Evolutionary conservation across 1,140 invertebrate species (phyloP), one percentile per base, ranked within the genome.

Genomic region (Pogonognathellus flavescens): DNA sequence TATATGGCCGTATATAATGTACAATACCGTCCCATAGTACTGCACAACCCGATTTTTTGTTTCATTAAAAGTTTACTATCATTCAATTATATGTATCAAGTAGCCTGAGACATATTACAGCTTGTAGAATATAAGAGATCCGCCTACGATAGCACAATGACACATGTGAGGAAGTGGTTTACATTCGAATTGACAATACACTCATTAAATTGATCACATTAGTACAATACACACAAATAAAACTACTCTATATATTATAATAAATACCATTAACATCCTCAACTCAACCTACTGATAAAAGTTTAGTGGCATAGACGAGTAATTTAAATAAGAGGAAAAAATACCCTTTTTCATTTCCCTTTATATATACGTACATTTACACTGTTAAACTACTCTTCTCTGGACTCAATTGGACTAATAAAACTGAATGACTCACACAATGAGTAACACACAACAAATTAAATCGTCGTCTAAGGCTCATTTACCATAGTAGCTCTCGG

Each of bases 321-420:
- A 57, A 57, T 57, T 1, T 13, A 13, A n/a, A 57, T 57, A n/a
- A 57, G 2, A 14, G 53, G 1, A 76, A 41, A 50, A 49, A 76
- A 49, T 31, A 76, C 70, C n/a, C 70, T 76, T 76, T 76, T 76
- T 14, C 70, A 76, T 76, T 76, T 76, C 70, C 70, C 25, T 31
- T 14, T 50, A 41, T 41, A 41, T 41, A 41, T 41, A 41, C 6
- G 2, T 6, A 41, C 31, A 41, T 41, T n/a, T 6, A 41, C 31
- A 41, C 31, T 41, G 6, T 6, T 41, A 41, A 41, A 6, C 31
- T 41, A 41, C 31, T 41, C 22, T 31, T 13, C 25, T 14, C 11
- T 41, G 66, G 66, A 41, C 70, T 76, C 25, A 50, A 49, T 76
- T 41, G 10, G 14, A 9, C 70, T 76, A 76, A 76, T 76, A 76